These are phyloP conservation scores for Scomber scombrus DNA, from an alignment of 2,113 vertebrate species.

Conservation along the genomic window DNA sequence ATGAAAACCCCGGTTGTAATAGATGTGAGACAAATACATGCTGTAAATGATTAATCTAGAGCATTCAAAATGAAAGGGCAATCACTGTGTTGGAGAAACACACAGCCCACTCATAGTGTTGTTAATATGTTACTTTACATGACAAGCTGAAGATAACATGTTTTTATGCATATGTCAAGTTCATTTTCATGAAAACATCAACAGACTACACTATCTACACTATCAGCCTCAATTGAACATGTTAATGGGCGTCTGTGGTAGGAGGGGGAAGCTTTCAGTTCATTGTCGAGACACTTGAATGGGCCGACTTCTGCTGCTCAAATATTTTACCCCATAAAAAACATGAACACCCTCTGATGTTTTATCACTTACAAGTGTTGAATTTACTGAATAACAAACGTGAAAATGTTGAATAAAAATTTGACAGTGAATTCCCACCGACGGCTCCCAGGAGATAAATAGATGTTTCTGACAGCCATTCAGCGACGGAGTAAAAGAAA, in stretches of 20 bases:
- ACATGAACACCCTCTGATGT: neutral
- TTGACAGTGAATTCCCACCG: neutral
- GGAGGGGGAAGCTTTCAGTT: conserved; percentile 5
- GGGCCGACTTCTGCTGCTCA: neutral
- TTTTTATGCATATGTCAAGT: neutral
- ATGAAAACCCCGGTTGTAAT: neutral
- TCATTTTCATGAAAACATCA: conserved; percentile 10
- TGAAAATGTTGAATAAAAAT: neutral
- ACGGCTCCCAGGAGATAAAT: neutral
- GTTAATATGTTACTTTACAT: neutral
- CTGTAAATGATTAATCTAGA: conserved; percentile 4
- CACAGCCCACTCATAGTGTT: neutral
- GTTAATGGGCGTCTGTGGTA: neutral
- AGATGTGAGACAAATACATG: neutral
- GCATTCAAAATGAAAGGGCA: neutral
- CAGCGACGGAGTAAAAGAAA: neutral
- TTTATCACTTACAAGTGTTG: neutral
- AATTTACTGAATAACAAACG: conserved; percentile 6
- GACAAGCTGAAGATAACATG: neutral
- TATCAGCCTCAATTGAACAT: neutral
- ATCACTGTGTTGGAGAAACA: neutral
- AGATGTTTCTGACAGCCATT: neutral
- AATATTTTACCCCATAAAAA: conserved; percentile 13
- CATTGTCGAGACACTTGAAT: neutral
- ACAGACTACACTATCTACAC: neutral